Evolutionary conservation across 2,888 invertebrate genomes (phyloP).

Genomic region (Oscheius sp.): DNA sequence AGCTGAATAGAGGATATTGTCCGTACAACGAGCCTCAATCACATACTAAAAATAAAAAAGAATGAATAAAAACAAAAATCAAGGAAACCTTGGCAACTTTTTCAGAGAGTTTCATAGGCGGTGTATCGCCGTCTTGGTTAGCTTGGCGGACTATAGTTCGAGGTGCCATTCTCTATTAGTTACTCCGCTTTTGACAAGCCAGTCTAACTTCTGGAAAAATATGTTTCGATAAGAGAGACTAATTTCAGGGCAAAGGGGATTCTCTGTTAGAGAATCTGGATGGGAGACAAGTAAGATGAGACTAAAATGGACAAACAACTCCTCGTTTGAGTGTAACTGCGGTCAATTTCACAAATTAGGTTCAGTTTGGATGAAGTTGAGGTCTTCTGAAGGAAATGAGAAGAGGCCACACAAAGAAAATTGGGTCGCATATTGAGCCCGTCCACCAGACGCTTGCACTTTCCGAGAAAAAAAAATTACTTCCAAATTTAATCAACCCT

Average conservation of each 20-base stretch:
- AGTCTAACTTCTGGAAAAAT: background rate
- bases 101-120: slow-evolving; percentile 35
- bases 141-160: slow-evolving; percentile 21
- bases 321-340: too few species aligned
- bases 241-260: background rate
- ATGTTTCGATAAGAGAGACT: too few species aligned
- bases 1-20: slow-evolving; percentile 53
- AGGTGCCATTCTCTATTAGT: slow-evolving; percentile 25
- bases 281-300: background rate
- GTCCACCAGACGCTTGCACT: too few species aligned
- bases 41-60: slow-evolving; percentile 25
- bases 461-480: too few species aligned
- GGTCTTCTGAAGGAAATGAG: slow-evolving; percentile 13
- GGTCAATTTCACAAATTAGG: slow-evolving; percentile 9
- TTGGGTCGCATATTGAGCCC: slow-evolving; percentile 26
- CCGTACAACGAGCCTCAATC: slow-evolving; percentile 58
- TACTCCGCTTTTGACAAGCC: background rate
- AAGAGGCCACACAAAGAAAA: slow-evolving; percentile 18
- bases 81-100: slow-evolving; percentile 31
- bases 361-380: slow-evolving; percentile 5
- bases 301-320: background rate
- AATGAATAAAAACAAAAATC: too few species aligned
- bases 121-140: slow-evolving; percentile 11
- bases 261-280: background rate
- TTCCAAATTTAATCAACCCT: too few species aligned